Evolutionary conservation across 2,888 invertebrate species (phyloP), one percentile per base, ranked within the genome.

Genomic region (Drosophila formosana): DNA sequence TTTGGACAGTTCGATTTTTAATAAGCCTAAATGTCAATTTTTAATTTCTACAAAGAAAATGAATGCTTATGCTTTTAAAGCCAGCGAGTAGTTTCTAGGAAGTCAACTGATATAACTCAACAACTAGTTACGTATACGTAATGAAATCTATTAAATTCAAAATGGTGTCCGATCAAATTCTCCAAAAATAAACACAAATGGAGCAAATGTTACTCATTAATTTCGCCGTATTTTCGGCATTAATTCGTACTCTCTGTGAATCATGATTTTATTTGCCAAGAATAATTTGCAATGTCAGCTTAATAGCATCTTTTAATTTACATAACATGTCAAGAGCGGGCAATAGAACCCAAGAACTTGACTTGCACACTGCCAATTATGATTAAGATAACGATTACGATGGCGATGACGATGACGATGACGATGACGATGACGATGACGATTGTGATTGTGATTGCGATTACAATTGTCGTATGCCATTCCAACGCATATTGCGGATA

Each of bases 241-340:
- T 39, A 26, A 13, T 26, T 39, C 28, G 13, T 28, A 39, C 39
- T 7, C 26, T 11, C 30, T 18, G 18, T 9, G 28, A 32, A 51
- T 23, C n/a, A 55, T 49, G 37, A 63, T 49, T 41, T 41, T 49
- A 62, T 49, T 41, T 37, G n/a, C 43, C 18, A 26, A 45, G 37
- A 41, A 50, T 51, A 18, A 18, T 18, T 18, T 18, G 60, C 46
- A 71, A 13, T 60, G 72, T 55, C 50, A 72, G 55, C 55, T 56
- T 60, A 37, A 4, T 11, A 43, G 25, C 30, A 41, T 45, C 51
- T 51, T 46, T 23, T 43, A 8, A 69, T 69, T 69, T 67, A 26
- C 67, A 67, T 67, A 71, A 65, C 46, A 60, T 32, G 39, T 56
- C 50, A 25, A 49, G 43, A 60, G 26, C 7, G 32, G 47, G 39